Conservation (phyloP, 2,797 vertebrate genomes). For the Pseudomugil tenellus region DNA sequence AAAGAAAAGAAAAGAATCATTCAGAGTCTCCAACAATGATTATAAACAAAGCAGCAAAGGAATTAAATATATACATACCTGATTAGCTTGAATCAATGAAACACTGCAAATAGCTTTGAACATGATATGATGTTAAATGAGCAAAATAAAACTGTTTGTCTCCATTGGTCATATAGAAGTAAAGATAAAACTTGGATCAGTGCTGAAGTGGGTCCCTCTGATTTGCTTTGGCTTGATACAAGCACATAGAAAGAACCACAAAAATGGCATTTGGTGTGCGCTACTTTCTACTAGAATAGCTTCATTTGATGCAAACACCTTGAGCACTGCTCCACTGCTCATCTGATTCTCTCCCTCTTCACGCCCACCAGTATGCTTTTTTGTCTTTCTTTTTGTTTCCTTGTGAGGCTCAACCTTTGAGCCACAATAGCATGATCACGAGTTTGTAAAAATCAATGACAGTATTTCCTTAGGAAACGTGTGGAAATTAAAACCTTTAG, state of each 20-base stretch:
- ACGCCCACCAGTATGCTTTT: slow-evolving; percentile 27
- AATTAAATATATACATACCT: neutral
- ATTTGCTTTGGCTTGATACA: slow-evolving; percentile 39
- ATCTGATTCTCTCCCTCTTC: slow-evolving; percentile 22
- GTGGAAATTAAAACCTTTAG: slow-evolving; percentile 68
- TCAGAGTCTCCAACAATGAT: neutral
- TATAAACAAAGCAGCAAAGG: neutral
- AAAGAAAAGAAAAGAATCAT: slow-evolving; percentile 10
- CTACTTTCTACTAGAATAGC: slow-evolving; percentile 52
- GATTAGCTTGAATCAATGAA: slow-evolving; percentile 3
- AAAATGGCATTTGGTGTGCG: slow-evolving; percentile 37
- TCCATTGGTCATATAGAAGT: slow-evolving; percentile 3
- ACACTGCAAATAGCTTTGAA: neutral
- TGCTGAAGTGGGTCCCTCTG: neutral
- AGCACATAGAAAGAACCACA: slow-evolving; percentile 39
- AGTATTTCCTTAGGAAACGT: slow-evolving; percentile 52
- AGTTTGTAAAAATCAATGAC: slow-evolving; percentile 65
- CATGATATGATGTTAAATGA: neutral
- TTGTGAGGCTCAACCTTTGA: slow-evolving; percentile 36
- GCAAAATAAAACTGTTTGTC: slow-evolving; percentile 2
- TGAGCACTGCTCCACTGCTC: slow-evolving; percentile 33
- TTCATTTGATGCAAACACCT: slow-evolving; percentile 45
- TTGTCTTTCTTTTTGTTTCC: slow-evolving; percentile 5
- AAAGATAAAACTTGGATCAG: slow-evolving; percentile 1
- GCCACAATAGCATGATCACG: slow-evolving; percentile 36